These are phyloP conservation scores for Ichneumoninae sp. DNA, from an alignment of 2,888 invertebrate species.

Conservation along the genomic window DNA sequence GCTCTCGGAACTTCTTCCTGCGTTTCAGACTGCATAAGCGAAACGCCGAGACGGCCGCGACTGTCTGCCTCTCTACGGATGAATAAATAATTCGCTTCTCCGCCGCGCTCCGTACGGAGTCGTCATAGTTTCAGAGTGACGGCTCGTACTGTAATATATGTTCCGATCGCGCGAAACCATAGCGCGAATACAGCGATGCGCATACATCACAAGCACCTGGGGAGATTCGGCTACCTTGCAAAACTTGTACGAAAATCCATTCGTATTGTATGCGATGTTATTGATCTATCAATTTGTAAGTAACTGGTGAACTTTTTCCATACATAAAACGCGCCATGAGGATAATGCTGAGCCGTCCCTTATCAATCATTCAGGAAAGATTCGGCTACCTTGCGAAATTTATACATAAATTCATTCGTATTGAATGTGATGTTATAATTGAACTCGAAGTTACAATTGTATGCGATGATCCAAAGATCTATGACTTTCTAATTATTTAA, in stretches of 20 bases:
- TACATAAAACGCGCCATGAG: no score
- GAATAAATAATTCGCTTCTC: constrained; percentile 21
- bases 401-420: no score
- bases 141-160: not conserved
- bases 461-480: no score
- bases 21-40: constrained; percentile 15
- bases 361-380: no score
- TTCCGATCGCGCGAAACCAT: not conserved
- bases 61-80: not conserved
- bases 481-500: no score
- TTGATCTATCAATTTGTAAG: no score
- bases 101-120: constrained; percentile 7
- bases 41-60: constrained; percentile 8
- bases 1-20: constrained; percentile 22
- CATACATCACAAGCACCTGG: not conserved
- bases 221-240: not conserved
- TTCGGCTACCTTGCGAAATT: no score
- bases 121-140: constrained; percentile 22
- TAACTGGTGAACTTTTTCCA: no score
- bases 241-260: not conserved
- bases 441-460: no score
- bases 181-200: not conserved
- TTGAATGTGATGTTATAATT: no score
- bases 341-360: no score
- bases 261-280: no score